Percentiles rank a stretch among this genome's conserved stretches.
These are phyloP conservation scores for Cecropterus lyciades DNA, from an alignment of 1,140 invertebrate species.

Conservation along the genomic window DNA sequence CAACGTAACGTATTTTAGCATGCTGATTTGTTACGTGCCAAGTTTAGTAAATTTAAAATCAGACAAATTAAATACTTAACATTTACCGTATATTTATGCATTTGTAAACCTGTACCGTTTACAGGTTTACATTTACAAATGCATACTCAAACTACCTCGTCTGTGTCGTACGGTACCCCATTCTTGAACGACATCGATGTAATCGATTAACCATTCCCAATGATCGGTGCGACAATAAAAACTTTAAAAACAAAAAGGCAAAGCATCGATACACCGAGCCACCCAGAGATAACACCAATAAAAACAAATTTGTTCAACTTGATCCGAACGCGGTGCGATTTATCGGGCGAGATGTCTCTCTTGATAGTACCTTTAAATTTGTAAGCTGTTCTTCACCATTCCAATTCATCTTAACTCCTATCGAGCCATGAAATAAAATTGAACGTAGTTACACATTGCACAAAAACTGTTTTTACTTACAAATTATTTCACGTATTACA, in stretches of 20 bases:
- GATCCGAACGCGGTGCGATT: conserved; percentile 71
- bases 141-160: conserved; percentile 1
- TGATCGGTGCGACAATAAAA: conserved; percentile 48
- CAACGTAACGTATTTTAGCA: too few species aligned
- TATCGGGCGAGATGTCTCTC: conserved; percentile 75
- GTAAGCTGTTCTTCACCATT: conserved; percentile 34
- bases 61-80: too few species aligned
- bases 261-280: conserved; percentile 66
- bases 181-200: conserved; percentile 27
- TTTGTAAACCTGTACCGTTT: too few species aligned
- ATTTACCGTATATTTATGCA: too few species aligned
- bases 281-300: conserved; percentile 78
- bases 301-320: conserved; percentile 78
- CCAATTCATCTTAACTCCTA: conserved; percentile 31
- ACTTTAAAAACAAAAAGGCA: conserved; percentile 49
- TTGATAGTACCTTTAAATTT: conserved; percentile 68
- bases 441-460: not conserved
- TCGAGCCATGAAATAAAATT: conserved; percentile 17
- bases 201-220: conserved; percentile 42
- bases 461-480: conserved; percentile 9
- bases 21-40: too few species aligned
- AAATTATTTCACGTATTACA: conserved; percentile 18
- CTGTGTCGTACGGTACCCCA: conserved; percentile 6
- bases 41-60: too few species aligned
- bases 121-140: not conserved